Conservation (phyloP, 1,140 invertebrate species). For the Glomeris maerens region DNA sequence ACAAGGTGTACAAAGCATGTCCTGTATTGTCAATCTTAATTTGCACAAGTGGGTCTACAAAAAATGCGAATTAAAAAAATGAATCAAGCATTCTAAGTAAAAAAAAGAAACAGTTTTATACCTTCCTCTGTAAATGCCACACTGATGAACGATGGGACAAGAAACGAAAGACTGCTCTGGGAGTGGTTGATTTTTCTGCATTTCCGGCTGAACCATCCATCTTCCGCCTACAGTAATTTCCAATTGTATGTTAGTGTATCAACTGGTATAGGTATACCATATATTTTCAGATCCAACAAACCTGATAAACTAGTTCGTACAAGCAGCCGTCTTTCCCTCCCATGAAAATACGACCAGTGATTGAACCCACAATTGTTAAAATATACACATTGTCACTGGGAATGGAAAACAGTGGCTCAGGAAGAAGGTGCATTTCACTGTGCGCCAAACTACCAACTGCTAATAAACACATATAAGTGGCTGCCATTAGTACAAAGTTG, state of each 20-base stretch:
- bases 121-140: constrained; percentile 61
- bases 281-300: constrained; percentile 26
- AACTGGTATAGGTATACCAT: not conserved
- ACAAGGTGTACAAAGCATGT: constrained; percentile 78
- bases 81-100: constrained; percentile 1
- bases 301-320: constrained; percentile 91
- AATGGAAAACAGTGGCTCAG: constrained; percentile 82
- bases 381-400: constrained; percentile 83
- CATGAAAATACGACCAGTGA: constrained; percentile 80
- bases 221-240: constrained; percentile 35
- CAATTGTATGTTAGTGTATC: constrained; percentile 8
- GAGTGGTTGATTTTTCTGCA: constrained; percentile 93
- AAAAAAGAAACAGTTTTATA: constrained; percentile 15
- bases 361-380: constrained; percentile 62
- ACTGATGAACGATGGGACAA: constrained; percentile 79
- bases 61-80: not conserved
- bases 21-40: constrained; percentile 80
- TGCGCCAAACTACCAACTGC: constrained; percentile 7
- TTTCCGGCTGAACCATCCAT: constrained; percentile 82
- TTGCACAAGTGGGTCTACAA: constrained; percentile 65
- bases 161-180: constrained; percentile 64
- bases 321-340: constrained; percentile 86
- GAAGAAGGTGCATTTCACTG: constrained; percentile 80
- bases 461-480: constrained; percentile 10
- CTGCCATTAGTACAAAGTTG: constrained; percentile 6